A percentile compares a stretch with the other conserved stretches of the same genome.
These are phyloP conservation scores for Trinorchestia longiramus DNA, from an alignment of 1,140 invertebrate genomes.

Conservation along the genomic window DNA sequence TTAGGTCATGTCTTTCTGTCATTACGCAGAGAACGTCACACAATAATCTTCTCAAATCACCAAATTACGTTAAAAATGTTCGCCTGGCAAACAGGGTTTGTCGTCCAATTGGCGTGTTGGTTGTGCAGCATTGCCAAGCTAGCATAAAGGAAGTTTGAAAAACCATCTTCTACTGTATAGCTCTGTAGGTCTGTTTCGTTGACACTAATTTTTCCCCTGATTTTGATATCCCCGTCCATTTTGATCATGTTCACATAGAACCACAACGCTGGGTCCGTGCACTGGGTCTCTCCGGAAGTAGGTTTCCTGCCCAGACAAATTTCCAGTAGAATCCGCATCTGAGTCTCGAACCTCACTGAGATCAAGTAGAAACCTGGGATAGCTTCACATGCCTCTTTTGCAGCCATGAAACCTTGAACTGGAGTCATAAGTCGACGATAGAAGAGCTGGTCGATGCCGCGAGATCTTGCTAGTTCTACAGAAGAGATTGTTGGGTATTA, in stretches of 20 bases:
- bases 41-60: background rate
- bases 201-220: background rate
- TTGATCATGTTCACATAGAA: constrained; percentile 21
- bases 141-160: background rate
- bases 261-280: background rate
- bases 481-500: background rate
- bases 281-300: background rate
- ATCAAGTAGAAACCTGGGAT: background rate
- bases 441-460: background rate
- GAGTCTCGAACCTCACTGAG: background rate
- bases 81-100: background rate
- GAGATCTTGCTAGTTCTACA: background rate
- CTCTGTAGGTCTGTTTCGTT: background rate
- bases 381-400: constrained; percentile 12
- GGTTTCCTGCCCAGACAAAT: background rate
- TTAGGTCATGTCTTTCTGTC: too few species aligned
- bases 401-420: background rate
- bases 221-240: background rate
- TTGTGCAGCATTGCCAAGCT: background rate
- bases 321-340: background rate
- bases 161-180: background rate
- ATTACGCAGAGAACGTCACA: too few species aligned
- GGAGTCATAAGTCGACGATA: background rate
- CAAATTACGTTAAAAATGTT: background rate
- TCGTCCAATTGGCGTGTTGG: background rate